These are phyloP conservation scores for Hyles vespertilio DNA, from an alignment of 1,140 invertebrate genomes.

Conservation along the genomic window DNA sequence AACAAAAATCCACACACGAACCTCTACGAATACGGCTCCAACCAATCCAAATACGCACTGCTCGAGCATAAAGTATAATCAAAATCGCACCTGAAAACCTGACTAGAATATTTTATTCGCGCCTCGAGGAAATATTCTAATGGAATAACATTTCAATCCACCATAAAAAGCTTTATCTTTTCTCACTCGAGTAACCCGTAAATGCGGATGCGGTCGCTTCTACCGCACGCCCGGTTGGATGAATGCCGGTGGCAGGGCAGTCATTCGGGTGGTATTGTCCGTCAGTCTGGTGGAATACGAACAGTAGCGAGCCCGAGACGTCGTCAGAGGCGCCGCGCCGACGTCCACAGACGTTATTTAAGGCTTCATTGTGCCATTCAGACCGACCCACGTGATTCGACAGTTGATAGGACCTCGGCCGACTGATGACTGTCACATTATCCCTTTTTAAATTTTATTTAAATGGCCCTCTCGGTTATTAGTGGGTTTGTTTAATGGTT, in stretches of 20 bases:
- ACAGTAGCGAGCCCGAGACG: constrained; percentile 31
- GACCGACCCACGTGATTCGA: constrained; percentile 48
- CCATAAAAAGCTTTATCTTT: constrained; percentile 40
- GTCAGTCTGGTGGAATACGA: constrained; percentile 43
- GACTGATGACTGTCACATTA: constrained; percentile 60
- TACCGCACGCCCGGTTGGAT: constrained; percentile 28
- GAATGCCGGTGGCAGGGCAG: constrained; percentile 35
- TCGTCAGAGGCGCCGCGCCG: constrained; percentile 57
- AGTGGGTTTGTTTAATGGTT: neutral
- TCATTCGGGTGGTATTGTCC: constrained; percentile 54
- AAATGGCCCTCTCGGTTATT: constrained; percentile 23
- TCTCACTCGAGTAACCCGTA: constrained; percentile 46
- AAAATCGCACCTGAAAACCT: constrained; percentile 11
- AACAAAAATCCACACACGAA: neutral
- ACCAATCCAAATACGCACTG: constrained; percentile 1
- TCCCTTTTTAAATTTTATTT: constrained; percentile 41
- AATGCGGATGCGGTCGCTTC: constrained; percentile 36
- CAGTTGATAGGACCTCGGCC: constrained; percentile 47
- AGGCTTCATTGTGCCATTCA: constrained; percentile 65
- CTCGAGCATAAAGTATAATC: constrained; percentile 2
- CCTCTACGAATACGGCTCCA: neutral
- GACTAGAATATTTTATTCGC: constrained; percentile 13
- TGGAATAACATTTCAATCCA: constrained; percentile 32
- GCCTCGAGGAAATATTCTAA: constrained; percentile 21
- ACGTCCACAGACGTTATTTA: constrained; percentile 63